Conservation (phyloP, 1,140 invertebrate genomes). For the Trichogramma pretiosum region DNA sequence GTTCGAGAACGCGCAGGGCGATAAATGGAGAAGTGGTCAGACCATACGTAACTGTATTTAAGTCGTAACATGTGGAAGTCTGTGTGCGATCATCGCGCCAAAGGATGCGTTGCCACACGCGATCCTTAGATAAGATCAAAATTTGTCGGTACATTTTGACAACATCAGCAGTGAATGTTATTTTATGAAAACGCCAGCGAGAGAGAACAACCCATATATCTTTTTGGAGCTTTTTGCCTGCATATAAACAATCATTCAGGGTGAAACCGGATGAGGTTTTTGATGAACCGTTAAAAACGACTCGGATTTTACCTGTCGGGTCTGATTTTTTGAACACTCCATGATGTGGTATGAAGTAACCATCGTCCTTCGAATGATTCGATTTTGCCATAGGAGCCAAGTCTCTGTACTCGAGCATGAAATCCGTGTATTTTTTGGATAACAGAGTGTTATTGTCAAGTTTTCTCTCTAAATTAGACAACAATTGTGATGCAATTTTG, state of each 20-base stretch:
- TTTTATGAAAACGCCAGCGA: not conserved
- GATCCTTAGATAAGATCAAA: not conserved
- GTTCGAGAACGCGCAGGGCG: constrained; percentile 29
- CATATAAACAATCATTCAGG: not conserved
- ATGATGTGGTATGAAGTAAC: not conserved
- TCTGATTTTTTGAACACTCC: not conserved
- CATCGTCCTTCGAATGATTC: not conserved
- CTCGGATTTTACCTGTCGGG: not conserved
- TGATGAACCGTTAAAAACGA: not conserved
- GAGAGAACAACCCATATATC: too few relatives aligned
- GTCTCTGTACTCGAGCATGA: not conserved
- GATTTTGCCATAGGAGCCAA: not conserved
- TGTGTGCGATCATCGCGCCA: constrained; percentile 1
- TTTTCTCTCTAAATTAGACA: not conserved
- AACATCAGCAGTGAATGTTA: not conserved
- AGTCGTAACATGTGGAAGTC: not conserved
- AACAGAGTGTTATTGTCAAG: not conserved
- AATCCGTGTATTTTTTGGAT: not conserved
- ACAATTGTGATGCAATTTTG: not conserved
- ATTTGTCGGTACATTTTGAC: constrained; percentile 12
- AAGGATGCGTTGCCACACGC: constrained; percentile 2
- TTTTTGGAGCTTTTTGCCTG: not conserved
- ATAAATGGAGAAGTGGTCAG: constrained; percentile 8
- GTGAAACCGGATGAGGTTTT: not conserved
- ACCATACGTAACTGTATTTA: constrained; percentile 14